Percentiles rank a stretch among this genome's conserved stretches.
Evolutionary conservation across 1,140 invertebrate species (phyloP).

Genomic region (Arctopsyche grandis): DNA sequence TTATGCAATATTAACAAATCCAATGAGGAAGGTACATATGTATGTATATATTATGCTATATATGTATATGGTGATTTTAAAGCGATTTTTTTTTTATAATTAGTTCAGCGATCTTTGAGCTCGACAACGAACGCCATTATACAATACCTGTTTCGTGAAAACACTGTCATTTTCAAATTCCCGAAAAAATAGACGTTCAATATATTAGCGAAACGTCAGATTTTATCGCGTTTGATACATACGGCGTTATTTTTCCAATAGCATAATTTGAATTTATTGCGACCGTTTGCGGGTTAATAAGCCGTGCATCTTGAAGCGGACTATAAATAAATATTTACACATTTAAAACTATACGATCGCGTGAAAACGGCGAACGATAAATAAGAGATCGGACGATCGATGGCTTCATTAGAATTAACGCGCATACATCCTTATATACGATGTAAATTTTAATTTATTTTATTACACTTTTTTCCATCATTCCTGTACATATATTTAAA

Average conservation of each 20-base stretch:
- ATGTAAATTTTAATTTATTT: too few relatives aligned
- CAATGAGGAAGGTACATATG: too few relatives aligned
- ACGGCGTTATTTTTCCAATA: slow-evolving; percentile 22
- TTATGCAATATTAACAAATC: too few relatives aligned
- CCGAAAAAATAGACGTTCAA: background rate
- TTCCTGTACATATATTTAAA: too few relatives aligned
- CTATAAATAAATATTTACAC: background rate
- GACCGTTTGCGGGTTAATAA: background rate
- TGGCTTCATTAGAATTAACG: slow-evolving; percentile 23
- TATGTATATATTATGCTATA: background rate
- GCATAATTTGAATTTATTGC: slow-evolving; percentile 25
- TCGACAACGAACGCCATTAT: too few relatives aligned
- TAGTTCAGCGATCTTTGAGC: too few relatives aligned
- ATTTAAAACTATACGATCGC: background rate
- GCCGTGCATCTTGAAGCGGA: slow-evolving; percentile 3
- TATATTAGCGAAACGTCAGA: slow-evolving; percentile 12
- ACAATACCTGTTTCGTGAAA: too few relatives aligned
- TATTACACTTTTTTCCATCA: too few relatives aligned
- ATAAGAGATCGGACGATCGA: slow-evolving; percentile 7
- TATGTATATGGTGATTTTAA: background rate
- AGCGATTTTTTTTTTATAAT: background rate
- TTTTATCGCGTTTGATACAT: slow-evolving; percentile 16
- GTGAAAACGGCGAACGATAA: background rate
- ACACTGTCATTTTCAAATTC: too few relatives aligned
- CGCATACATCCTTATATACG: background rate